These are phyloP conservation scores for Salvator merianae DNA, from an alignment of 2,113 vertebrate genomes.

Conservation along the genomic window DNA sequence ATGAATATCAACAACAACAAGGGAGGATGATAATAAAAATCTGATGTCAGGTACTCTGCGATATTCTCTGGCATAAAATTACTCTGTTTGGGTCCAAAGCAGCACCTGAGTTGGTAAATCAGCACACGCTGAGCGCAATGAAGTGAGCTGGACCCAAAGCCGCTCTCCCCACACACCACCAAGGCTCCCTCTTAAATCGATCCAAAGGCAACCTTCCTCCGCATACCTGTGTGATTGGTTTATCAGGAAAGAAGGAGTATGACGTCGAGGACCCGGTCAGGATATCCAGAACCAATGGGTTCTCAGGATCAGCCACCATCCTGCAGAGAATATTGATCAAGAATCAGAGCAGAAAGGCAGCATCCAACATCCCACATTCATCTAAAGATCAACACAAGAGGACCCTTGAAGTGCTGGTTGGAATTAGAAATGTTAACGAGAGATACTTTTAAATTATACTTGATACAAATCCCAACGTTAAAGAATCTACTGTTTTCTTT, in stretches of 20 bases:
- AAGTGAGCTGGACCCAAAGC: no score
- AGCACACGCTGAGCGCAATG: background rate
- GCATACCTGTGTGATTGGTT: slow-evolving; percentile 91
- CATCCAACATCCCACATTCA: background rate
- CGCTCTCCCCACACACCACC: background rate
- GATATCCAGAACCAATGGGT: slow-evolving; percentile 95
- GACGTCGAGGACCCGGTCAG: slow-evolving; percentile 95
- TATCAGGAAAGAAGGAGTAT: slow-evolving; percentile 96
- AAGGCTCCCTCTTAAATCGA: background rate
- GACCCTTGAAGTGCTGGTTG: background rate
- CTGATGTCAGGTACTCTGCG: no score
- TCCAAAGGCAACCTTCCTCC: no score
- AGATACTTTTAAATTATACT: background rate
- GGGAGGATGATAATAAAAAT: background rate
- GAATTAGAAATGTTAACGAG: no score
- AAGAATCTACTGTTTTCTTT: no score
- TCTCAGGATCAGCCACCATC: slow-evolving; percentile 98
- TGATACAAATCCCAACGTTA: background rate
- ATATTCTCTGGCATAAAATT: no score
- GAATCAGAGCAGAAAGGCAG: accelerated
- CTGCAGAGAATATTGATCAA: slow-evolving; percentile 46
- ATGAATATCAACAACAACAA: background rate
- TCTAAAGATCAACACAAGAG: background rate
- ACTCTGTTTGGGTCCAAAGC: background rate
- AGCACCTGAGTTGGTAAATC: no score